Base-by-base conservation (phyloP, 1,140 invertebrate genomes). In the Drosophila saltans region DNA sequence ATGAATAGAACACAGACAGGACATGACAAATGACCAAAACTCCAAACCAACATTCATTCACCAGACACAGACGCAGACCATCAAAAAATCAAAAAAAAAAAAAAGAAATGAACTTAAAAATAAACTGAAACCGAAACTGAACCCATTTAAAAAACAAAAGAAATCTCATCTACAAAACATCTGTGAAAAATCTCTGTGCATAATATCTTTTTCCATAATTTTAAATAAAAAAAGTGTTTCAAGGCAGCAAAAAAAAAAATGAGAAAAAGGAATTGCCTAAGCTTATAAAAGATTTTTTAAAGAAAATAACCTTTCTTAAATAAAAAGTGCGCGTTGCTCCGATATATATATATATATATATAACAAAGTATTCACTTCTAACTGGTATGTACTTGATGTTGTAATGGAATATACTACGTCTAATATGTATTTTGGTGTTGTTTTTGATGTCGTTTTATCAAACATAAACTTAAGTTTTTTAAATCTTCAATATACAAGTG, bases 311-410 rank as follows among this genome's bases (percentile, higher is more conserved):
- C 56, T 33, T 5, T 58, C 56, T 9, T 16, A 16, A 59, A 21
- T n/a, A 59, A 59, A 59, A 59, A 59, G 57, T 59, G 57, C 57
- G 57, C 57, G 57, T 39, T 64, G 55, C 36, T 26, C 1, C 45
- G 21, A 52, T 36, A 36, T 36, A 52, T 24, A 52, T 52, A 43
- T 52, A 52, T 52, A 52, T 26, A 52, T 48, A 21, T 48, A 8
- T 48, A 48, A 28, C 11, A 57, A 62, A 56, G 7, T 43, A 39
- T 48, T 39, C 8, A 9, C 55, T 40, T 28, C 9, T 36, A 71
- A 68, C 68, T 74, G 88, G 88, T 91, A 91, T 91, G 88, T 91
- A 91, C 83, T 91, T 88, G 88, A 91, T 91, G 88, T 91, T 91
- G 88, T 91, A 91, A 91, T 91, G 88, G 80, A 91, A 90, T 90